Evolutionary conservation across 2,888 invertebrate genomes (phyloP).

Genomic region (Theodoxus fluviatilis): DNA sequence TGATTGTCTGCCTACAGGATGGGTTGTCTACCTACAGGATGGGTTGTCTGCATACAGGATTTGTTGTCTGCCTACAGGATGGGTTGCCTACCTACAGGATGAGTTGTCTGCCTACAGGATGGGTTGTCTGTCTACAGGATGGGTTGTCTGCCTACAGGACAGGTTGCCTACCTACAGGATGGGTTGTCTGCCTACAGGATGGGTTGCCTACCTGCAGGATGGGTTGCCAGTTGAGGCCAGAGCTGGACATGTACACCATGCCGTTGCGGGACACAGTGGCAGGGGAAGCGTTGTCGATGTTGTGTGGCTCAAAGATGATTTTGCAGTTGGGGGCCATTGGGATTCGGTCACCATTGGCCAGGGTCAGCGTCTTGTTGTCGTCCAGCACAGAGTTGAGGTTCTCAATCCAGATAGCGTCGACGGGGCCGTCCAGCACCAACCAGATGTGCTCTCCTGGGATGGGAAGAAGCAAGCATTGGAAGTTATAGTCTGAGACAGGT

Average conservation of each 20-base stretch:
- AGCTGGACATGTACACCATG: conserved; percentile 89
- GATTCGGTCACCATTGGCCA: conserved; percentile 91
- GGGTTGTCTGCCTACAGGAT: too few species aligned
- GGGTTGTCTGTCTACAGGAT: too few species aligned
- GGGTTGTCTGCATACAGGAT: too few species aligned
- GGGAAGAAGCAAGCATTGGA: conserved; percentile 23
- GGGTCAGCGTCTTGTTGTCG: conserved; percentile 71
- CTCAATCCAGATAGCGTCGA: conserved; percentile 67
- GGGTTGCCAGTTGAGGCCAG: conserved; percentile 91
- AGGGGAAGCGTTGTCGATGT: conserved; percentile 96
- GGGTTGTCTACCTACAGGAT: too few species aligned
- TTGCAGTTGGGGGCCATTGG: conserved; percentile 94
- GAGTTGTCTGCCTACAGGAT: too few species aligned
- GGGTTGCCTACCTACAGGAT: too few species aligned
- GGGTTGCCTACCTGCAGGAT: conserved; percentile 75
- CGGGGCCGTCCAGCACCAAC: conserved; percentile 75
- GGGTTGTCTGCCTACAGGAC: too few species aligned
- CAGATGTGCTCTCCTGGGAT: conserved; percentile 87
- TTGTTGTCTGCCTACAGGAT: too few species aligned
- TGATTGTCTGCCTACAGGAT: too few species aligned
- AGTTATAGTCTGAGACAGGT: neutral
- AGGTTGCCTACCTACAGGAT: too few species aligned
- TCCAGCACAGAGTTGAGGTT: conserved; percentile 66
- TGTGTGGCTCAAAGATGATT: conserved; percentile 95
- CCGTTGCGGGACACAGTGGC: conserved; percentile 94